Evolutionary conservation across 2,888 invertebrate species (phyloP).

Genomic region (Mayetiola destructor): DNA sequence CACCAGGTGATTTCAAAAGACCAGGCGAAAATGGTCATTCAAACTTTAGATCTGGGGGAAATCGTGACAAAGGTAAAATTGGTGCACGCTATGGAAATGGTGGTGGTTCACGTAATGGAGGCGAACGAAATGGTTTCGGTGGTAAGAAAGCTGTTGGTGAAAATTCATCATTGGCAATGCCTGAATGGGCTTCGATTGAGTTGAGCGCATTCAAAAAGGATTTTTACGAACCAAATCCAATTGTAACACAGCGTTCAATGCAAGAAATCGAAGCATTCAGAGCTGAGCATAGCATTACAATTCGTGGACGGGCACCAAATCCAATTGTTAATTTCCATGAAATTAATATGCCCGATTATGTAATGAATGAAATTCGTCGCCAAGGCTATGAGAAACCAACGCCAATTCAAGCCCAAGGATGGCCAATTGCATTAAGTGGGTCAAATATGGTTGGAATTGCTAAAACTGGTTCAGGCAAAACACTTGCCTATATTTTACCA

Average conservation of each 20-base stretch:
- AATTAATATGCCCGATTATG: constrained; percentile 62
- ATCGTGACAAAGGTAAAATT: background rate
- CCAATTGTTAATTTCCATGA: constrained; percentile 68
- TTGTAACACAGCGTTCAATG: constrained; percentile 43
- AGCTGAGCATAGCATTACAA: constrained; percentile 52
- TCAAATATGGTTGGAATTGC: constrained; percentile 74
- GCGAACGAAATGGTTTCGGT: constrained; percentile 22
- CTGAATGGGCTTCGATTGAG: constrained; percentile 41
- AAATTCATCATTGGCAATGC: constrained; percentile 21
- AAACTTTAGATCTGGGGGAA: too few species aligned
- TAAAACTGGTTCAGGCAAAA: constrained; percentile 71
- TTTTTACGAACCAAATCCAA: constrained; percentile 61
- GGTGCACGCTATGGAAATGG: constrained; percentile 15
- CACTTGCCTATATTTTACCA: constrained; percentile 63
- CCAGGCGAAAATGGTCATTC: background rate
- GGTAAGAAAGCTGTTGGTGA: constrained; percentile 16
- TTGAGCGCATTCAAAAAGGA: constrained; percentile 64
- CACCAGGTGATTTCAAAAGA: constrained; percentile 1
- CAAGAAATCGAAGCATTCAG: constrained; percentile 57
- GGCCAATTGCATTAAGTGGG: constrained; percentile 75
- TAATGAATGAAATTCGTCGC: constrained; percentile 45
- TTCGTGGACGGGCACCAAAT: constrained; percentile 58
- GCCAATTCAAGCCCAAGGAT: constrained; percentile 71
- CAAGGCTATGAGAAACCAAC: constrained; percentile 64
- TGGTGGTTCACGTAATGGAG: constrained; percentile 20